phyloP scores from a whole-genome alignment of 2,113 vertebrate genomes.

The Leptocoma aspasia region DNA sequence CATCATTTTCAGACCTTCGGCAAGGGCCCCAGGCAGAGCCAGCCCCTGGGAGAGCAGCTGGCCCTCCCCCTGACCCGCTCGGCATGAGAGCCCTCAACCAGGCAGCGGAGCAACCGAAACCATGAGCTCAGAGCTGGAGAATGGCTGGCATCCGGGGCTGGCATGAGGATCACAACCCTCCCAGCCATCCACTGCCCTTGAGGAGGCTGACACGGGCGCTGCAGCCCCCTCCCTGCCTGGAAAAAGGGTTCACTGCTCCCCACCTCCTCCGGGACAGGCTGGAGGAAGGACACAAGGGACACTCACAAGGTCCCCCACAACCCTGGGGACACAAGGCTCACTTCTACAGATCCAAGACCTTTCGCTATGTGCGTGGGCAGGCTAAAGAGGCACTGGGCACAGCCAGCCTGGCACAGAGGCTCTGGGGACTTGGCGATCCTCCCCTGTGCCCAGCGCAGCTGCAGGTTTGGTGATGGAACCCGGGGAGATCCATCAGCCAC shows the following conservation, averaged over 20 bases:
- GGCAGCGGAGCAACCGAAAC: not conserved
- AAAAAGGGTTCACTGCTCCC: not conserved
- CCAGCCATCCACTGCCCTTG: slow-evolving; percentile 20
- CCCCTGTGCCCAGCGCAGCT: not conserved
- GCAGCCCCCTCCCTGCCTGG: not conserved
- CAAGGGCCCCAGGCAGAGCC: not conserved
- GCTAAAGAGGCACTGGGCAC: not conserved
- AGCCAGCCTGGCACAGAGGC: not conserved
- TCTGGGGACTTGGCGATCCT: not conserved
- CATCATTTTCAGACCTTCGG: not conserved
- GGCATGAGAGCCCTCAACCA: not conserved
- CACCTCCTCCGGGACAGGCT: not conserved
- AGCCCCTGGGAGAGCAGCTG: not conserved
- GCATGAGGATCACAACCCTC: not conserved
- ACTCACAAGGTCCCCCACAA: not conserved
- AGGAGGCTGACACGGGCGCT: not conserved
- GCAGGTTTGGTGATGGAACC: not conserved
- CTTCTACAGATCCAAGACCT: not conserved
- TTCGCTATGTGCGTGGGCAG: not conserved
- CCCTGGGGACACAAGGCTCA: not conserved
- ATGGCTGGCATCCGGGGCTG: slow-evolving; percentile 40
- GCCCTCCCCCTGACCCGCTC: not conserved
- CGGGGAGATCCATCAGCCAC: not conserved
- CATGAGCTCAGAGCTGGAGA: slow-evolving; percentile 60
- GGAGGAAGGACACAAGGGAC: not conserved